Percentiles rank a stretch among this genome's conserved stretches.
These are phyloP conservation scores for Fulmarus glacialis DNA, from an alignment of 2,113 vertebrate species.

Conservation along the genomic window DNA sequence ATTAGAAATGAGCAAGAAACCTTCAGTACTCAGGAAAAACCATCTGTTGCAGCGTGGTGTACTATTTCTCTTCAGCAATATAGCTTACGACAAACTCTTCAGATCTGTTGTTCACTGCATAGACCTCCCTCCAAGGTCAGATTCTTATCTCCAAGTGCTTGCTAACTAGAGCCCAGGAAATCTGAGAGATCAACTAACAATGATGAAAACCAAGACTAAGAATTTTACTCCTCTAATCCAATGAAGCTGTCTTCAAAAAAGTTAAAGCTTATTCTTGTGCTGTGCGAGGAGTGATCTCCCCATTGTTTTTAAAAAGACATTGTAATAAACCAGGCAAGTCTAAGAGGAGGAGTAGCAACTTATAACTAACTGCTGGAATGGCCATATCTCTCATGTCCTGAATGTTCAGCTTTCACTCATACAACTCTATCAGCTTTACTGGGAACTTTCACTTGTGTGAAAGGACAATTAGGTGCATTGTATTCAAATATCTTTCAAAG, in stretches of 20 bases:
- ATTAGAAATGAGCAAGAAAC: neutral
- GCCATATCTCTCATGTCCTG: neutral
- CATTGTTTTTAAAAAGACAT: neutral
- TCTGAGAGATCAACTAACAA: neutral
- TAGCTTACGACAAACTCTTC: neutral
- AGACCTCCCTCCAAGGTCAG: neutral
- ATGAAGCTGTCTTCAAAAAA: neutral
- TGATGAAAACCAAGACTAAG: neutral
- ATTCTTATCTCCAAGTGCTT: neutral
- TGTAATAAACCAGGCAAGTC: neutral
- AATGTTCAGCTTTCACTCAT: neutral
- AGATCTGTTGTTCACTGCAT: neutral
- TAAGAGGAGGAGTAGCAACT: neutral
- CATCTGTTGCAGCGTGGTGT: neutral
- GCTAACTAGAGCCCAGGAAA: neutral
- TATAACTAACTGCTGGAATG: neutral
- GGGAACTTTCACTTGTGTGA: neutral
- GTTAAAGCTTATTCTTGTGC: neutral
- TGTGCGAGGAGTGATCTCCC: neutral
- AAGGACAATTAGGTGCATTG: neutral
- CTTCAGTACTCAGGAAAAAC: neutral
- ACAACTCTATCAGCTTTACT: neutral
- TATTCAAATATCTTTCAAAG: constrained; percentile 6
- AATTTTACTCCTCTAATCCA: neutral
- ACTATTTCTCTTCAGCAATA: neutral